These are phyloP conservation scores for Microcebus tavaratra DNA, from an alignment of 2,113 vertebrate species.

Conservation along the genomic window DNA sequence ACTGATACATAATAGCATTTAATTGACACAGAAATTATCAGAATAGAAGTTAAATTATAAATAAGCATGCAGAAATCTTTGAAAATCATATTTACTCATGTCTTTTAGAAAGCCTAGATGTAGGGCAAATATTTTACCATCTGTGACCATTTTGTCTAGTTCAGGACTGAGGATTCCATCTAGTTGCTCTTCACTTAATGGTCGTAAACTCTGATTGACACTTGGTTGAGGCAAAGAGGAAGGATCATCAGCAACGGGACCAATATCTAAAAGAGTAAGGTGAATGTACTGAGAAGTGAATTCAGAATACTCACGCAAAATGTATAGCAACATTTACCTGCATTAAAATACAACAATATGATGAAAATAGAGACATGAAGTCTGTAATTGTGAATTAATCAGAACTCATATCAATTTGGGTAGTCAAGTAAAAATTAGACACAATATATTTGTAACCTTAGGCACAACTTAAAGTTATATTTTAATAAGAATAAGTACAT, in stretches of 20 bases:
- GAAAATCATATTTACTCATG: conserved; percentile 47
- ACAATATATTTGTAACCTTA: background rate
- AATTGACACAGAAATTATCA: conserved; percentile 55
- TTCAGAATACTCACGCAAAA: background rate
- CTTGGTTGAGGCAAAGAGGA: conserved; percentile 87
- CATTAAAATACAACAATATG: background rate
- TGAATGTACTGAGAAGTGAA: background rate
- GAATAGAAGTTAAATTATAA: background rate
- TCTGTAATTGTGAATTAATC: background rate
- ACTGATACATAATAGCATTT: background rate
- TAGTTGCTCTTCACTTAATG: conserved; percentile 92
- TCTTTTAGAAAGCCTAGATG: conserved; percentile 63
- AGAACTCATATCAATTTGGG: background rate
- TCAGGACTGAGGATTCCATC: conserved; percentile 98
- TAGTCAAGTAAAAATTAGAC: background rate
- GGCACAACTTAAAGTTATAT: background rate
- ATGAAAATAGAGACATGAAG: background rate
- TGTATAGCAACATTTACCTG: background rate
- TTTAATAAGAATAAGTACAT: background rate
- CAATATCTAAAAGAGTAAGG: conserved; percentile 87
- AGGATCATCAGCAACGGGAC: conserved; percentile 85
- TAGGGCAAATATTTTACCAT: conserved; percentile 89
- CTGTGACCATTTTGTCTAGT: conserved; percentile 97
- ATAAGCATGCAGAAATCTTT: conserved; percentile 32
- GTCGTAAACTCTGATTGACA: conserved; percentile 84